phyloP scores from a whole-genome alignment of 2,888 invertebrate species.

The Apotomis turbidana region DNA sequence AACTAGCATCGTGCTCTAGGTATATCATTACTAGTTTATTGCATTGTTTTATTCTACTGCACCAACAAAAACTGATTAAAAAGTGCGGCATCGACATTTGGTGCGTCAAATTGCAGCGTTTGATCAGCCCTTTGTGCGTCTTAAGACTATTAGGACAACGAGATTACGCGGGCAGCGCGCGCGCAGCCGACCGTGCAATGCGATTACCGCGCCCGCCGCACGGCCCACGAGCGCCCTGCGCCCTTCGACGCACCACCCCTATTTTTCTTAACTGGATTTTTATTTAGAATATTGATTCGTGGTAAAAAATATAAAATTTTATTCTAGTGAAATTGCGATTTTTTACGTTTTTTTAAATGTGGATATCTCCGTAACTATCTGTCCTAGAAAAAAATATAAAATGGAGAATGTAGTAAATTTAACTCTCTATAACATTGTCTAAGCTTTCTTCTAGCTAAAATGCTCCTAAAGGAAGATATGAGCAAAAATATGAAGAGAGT shows the following conservation, averaged over 20 bases:
- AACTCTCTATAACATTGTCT: too few relatives aligned
- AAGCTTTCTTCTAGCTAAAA: too few relatives aligned
- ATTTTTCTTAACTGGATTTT: slow-evolving; percentile 61
- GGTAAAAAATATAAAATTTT: slow-evolving; percentile 15
- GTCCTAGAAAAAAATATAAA: too few relatives aligned
- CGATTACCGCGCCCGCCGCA: slow-evolving; percentile 62
- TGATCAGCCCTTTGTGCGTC: slow-evolving; percentile 77
- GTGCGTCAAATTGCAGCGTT: slow-evolving; percentile 76
- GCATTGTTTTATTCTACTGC: background rate
- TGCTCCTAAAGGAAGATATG: too few relatives aligned
- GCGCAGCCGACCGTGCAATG: slow-evolving; percentile 72
- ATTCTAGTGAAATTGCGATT: too few relatives aligned
- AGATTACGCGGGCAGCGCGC: slow-evolving; percentile 74
- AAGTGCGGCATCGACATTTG: slow-evolving; percentile 68
- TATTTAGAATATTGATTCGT: slow-evolving; percentile 45
- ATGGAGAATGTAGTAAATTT: too few relatives aligned
- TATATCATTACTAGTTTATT: too few relatives aligned
- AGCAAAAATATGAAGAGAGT: too few relatives aligned
- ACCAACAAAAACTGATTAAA: slow-evolving; percentile 19
- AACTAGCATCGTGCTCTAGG: too few relatives aligned
- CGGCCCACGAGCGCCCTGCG: slow-evolving; percentile 47
- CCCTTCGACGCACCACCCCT: slow-evolving; percentile 43
- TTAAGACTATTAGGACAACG: slow-evolving; percentile 79
- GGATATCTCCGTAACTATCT: too few relatives aligned
- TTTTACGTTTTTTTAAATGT: too few relatives aligned